Base-by-base conservation (phyloP, 2,888 invertebrate species). In the Xestia sexstrigata region DNA sequence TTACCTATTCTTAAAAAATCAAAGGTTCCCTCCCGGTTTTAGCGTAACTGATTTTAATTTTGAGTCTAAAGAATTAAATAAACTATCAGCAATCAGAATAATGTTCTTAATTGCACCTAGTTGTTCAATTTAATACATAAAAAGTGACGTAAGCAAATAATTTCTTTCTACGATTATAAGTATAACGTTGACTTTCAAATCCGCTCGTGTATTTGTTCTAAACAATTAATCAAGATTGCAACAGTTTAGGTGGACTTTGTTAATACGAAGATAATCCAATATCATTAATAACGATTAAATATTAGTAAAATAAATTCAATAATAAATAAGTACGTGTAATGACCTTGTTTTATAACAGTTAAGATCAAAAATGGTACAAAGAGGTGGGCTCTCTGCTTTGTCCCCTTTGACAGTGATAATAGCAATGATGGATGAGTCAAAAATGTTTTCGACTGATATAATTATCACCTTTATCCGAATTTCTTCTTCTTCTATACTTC, bases 251-350 rank as follows among this genome's bases (percentile, higher is more conserved):
- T 35, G 11, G 26, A 67, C 66, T 70, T 49, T 70, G 15, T 23
- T 73, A 68, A 47, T 58, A 26, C 15, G 52, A 11, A 60, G 13
- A n/a, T 82, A 82, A 82, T 82, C 82, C 67, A 26, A 1, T 17
- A 86, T 90, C 89, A 89, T 91, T 90, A 86, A 90, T 90, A 87
- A 83, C 42, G 89, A 88, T 90, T 77, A 42, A 65, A 42, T 65
- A n/a, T 7, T n/a, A 42, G 42, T 65, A 7, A 9, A 60, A 20
- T 62, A 35, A 11, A 20, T 35, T 17, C 35, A 60, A 74, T 23
- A 49, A 60, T 26, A 13, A 47, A 30, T 47, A 67, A 67, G 60
- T 20, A 20, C 20, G 2, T 26, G 2, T 69, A 49, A 69, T 70
- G 26, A 26, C 17, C 30, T 17, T 1, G 17, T 13, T 74, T 35